These are phyloP conservation scores for Dynastes maya DNA, from an alignment of 2,888 invertebrate species.

Conservation along the genomic window DNA sequence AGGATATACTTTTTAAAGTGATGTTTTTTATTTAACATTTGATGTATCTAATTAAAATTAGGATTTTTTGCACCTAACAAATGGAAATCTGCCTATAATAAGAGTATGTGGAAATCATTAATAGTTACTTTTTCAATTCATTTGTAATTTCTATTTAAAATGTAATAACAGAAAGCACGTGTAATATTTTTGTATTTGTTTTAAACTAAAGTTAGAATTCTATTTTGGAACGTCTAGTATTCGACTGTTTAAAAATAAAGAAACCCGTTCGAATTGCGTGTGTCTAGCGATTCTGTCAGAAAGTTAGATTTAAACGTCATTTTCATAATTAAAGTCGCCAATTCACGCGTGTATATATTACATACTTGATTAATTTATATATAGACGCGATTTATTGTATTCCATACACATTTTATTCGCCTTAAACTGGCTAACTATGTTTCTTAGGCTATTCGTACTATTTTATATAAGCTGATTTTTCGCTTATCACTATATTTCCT, in stretches of 20 bases:
- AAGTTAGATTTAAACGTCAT: conserved; percentile 19
- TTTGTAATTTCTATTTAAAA: background rate
- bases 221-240: conserved; percentile 45
- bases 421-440: background rate
- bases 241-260: conserved; percentile 43
- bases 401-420: background rate
- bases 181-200: conserved; percentile 43
- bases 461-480: conserved; percentile 1
- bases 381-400: background rate
- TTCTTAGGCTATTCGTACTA: background rate
- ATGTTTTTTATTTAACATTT: conserved; percentile 8
- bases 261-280: conserved; percentile 37
- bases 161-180: conserved; percentile 13
- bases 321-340: conserved; percentile 11
- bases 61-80: background rate
- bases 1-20: background rate
- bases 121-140: background rate
- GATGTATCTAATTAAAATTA: background rate
- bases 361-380: background rate
- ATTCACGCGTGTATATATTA: too few species aligned
- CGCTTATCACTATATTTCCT: conserved; percentile 33
- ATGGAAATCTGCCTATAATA: background rate
- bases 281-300: conserved; percentile 29
- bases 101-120: conserved; percentile 18
- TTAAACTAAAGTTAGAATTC: conserved; percentile 48